These are phyloP conservation scores for Callitettix versicolor DNA, from an alignment of 1,140 invertebrate genomes.

Conservation along the genomic window DNA sequence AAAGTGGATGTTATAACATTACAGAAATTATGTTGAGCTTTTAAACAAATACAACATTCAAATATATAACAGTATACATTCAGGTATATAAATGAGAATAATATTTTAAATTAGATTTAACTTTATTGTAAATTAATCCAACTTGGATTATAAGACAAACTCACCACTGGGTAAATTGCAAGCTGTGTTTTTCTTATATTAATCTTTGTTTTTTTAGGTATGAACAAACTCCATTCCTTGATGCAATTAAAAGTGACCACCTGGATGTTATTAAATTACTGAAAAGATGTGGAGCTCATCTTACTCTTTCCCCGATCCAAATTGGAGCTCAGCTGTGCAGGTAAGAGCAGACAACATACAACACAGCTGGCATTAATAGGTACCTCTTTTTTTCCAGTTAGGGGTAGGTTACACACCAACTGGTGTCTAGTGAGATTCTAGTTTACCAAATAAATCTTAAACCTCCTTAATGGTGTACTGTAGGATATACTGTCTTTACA, in stretches of 20 bases:
- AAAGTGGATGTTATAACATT: conserved; percentile 47
- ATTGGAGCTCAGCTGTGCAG: conserved; percentile 49
- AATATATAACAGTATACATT: too few relatives aligned
- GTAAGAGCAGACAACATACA: conserved; percentile 19
- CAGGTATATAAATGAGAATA: too few relatives aligned
- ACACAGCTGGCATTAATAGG: neutral
- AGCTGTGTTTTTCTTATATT: too few relatives aligned
- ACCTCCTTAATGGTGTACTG: too few relatives aligned
- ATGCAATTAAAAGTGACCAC: conserved; percentile 49
- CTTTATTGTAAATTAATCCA: too few relatives aligned
- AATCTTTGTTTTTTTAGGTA: conserved; percentile 33
- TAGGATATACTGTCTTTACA: too few relatives aligned
- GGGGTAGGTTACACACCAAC: neutral
- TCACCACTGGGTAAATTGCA: too few relatives aligned
- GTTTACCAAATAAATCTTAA: neutral
- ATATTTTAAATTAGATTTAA: too few relatives aligned
- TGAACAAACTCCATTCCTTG: conserved; percentile 46
- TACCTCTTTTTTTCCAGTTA: neutral
- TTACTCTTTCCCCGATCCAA: conserved; percentile 35
- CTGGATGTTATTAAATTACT: conserved; percentile 49
- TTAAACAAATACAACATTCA: too few relatives aligned
- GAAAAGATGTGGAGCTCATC: conserved; percentile 50
- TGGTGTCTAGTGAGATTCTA: neutral
- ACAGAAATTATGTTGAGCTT: conserved; percentile 50
- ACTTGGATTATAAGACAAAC: too few relatives aligned